Conservation (phyloP, 2,113 vertebrate genomes). For the Dicrurus megarhynchus region DNA sequence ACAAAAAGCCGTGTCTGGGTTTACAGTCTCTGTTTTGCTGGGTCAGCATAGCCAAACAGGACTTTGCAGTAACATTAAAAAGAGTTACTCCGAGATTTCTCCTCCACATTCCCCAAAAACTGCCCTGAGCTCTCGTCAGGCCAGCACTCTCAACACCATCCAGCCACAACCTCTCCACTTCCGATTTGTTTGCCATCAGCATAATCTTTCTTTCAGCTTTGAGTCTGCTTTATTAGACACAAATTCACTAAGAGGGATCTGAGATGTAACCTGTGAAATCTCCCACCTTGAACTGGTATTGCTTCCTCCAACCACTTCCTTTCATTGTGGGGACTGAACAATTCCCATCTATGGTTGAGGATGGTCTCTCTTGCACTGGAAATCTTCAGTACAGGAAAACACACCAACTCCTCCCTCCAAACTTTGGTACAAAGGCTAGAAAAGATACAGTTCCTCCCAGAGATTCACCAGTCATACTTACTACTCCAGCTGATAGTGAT, state of each 20-base stretch:
- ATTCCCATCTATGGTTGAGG: background rate
- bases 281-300: background rate
- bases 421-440: background rate
- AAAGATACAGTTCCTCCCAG: background rate
- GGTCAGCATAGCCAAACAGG: background rate
- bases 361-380: background rate
- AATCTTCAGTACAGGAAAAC: background rate
- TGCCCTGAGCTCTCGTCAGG: background rate
- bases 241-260: background rate
- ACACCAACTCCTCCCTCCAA: background rate
- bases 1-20: background rate
- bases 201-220: background rate
- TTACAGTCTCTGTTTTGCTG: background rate
- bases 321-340: background rate
- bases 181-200: background rate
- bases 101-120: background rate
- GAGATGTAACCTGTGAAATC: background rate
- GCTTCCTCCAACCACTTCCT: background rate
- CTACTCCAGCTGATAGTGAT: background rate
- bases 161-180: background rate
- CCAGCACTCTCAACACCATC: background rate
- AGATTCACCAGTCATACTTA: background rate
- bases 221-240: background rate
- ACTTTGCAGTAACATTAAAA: background rate
- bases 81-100: background rate